phyloP scores from a whole-genome alignment of 2,797 vertebrate species.

The Dermochelys coriacea region DNA sequence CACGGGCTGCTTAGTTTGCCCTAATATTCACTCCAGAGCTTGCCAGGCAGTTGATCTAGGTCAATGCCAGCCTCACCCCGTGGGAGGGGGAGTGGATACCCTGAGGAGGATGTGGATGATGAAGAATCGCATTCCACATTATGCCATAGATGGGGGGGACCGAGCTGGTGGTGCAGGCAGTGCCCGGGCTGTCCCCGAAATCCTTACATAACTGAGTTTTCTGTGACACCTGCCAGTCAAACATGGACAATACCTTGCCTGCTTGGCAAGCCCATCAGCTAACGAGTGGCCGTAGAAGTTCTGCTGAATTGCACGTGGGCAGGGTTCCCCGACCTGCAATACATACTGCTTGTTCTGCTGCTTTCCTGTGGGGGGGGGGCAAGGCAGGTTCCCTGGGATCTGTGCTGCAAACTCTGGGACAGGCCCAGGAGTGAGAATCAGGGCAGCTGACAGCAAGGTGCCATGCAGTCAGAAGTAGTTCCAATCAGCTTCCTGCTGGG shows the following conservation, averaged over 20 bases:
- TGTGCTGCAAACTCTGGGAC: constrained; percentile 25
- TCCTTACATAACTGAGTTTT: constrained; percentile 7
- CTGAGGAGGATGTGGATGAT: not conserved
- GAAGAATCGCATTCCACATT: not conserved
- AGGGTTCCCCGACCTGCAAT: constrained; percentile 21
- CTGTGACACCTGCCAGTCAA: constrained; percentile 11
- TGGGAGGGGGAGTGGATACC: fast-evolving
- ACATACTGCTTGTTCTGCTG: not conserved
- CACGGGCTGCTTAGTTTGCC: not conserved
- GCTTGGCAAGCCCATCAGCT: not conserved
- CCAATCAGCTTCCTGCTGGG: constrained; percentile 2
- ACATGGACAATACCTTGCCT: not conserved
- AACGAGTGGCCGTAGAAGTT: not conserved
- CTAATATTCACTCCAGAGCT: not conserved
- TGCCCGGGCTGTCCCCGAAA: not conserved
- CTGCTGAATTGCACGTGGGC: constrained; percentile 41
- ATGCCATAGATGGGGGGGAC: not conserved
- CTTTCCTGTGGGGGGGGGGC: not conserved
- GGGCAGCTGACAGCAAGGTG: not conserved
- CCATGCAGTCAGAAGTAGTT: not conserved
- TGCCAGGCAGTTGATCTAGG: not conserved
- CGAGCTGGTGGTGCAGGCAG: not conserved
- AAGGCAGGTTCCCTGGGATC: constrained; percentile 9
- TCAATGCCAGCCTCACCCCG: not conserved
- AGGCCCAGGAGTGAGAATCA: not conserved